A percentile compares a stretch with the other conserved stretches of the same genome.
These are phyloP conservation scores for Lynx canadensis DNA, from an alignment of 2,113 vertebrate genomes.

Conservation along the genomic window DNA sequence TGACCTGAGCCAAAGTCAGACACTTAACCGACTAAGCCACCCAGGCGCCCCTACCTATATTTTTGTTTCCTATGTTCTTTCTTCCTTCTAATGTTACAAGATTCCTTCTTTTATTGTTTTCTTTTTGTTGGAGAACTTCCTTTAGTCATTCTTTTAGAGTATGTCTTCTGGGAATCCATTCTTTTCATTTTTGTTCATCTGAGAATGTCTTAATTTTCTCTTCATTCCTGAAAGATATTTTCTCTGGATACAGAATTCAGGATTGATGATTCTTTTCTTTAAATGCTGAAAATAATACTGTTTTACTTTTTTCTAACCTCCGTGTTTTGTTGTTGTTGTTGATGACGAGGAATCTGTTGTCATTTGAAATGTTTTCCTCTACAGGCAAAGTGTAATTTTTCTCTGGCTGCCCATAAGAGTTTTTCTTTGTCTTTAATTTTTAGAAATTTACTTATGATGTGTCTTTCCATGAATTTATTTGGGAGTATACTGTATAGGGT, in stretches of 20 bases:
- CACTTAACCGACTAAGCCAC: too few relatives aligned
- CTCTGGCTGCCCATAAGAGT: not conserved
- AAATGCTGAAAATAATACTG: not conserved
- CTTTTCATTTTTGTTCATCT: conserved; percentile 13
- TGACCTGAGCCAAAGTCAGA: too few relatives aligned
- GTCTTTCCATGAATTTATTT: not conserved
- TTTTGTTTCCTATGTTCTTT: not conserved
- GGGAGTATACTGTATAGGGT: not conserved
- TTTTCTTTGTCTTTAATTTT: not conserved
- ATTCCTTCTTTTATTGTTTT: not conserved
- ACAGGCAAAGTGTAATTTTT: not conserved
- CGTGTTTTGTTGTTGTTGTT: not conserved
- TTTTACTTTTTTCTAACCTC: not conserved
- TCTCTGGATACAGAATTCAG: not conserved
- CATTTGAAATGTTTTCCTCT: not conserved
- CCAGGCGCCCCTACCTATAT: not conserved
- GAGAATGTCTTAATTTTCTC: not conserved
- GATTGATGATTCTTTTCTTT: not conserved
- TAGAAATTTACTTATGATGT: not conserved
- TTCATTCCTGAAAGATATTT: not conserved
- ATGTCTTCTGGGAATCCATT: not conserved
- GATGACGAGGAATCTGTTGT: not conserved
- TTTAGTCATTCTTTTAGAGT: not conserved
- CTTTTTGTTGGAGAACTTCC: not conserved
- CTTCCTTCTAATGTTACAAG: not conserved